Evolutionary conservation across 2,113 vertebrate genomes (phyloP).

Genomic region (Dipodomys ordii): DNA sequence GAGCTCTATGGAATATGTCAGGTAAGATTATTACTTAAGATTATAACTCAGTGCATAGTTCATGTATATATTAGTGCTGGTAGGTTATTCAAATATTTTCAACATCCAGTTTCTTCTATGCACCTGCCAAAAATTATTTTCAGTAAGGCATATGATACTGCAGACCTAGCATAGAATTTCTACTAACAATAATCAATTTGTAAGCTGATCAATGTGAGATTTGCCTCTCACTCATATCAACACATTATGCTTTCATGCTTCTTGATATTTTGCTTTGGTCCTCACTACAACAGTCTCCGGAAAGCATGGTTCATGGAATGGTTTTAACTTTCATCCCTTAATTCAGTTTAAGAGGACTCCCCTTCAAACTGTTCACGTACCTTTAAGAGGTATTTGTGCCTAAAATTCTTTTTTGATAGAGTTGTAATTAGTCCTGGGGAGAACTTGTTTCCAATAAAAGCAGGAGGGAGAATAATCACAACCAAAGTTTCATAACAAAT

Average conservation of each 20-base stretch:
- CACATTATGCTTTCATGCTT: constrained; percentile 37
- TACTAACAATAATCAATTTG: constrained; percentile 55
- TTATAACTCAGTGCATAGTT: background rate
- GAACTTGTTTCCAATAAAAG: constrained; percentile 71
- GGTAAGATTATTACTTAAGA: constrained; percentile 18
- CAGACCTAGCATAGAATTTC: constrained; percentile 46
- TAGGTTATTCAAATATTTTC: constrained; percentile 26
- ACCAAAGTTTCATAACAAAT: constrained; percentile 71
- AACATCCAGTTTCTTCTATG: constrained; percentile 45
- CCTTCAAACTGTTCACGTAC: constrained; percentile 65
- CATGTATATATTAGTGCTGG: background rate
- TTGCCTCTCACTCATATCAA: background rate
- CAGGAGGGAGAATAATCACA: constrained; percentile 56
- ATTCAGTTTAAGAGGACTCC: constrained; percentile 30
- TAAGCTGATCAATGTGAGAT: constrained; percentile 55
- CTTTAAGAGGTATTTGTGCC: constrained; percentile 64
- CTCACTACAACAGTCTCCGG: background rate
- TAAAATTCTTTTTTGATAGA: constrained; percentile 50
- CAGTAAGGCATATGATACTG: constrained; percentile 41
- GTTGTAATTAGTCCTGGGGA: constrained; percentile 69
- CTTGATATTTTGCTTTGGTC: background rate
- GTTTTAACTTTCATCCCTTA: constrained; percentile 29
- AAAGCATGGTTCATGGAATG: constrained; percentile 31
- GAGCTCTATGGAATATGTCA: background rate
- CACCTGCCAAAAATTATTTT: constrained; percentile 63